Evolutionary conservation across 1,140 invertebrate species (phyloP).

Genomic region (Ceratina calcarata): DNA sequence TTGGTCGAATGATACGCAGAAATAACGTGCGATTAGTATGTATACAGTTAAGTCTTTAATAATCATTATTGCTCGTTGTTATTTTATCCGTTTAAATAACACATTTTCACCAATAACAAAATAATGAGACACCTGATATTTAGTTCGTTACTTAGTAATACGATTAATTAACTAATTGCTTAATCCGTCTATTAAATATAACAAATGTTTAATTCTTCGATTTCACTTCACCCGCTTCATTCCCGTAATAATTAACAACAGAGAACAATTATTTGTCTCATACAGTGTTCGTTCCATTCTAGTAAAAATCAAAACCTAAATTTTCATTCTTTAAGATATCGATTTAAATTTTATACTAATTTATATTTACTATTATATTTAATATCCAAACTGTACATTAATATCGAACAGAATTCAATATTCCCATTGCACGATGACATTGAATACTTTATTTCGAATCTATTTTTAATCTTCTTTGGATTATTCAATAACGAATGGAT

Average conservation of each 20-base stretch:
- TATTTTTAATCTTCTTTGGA: constrained; percentile 1
- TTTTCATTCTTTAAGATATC: too few species aligned
- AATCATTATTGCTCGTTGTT: neutral
- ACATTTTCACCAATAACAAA: neutral
- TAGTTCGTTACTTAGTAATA: too few species aligned
- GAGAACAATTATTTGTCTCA: too few species aligned
- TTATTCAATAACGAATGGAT: neutral
- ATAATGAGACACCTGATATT: too few species aligned
- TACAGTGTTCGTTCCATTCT: too few species aligned
- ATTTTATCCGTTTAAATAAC: neutral
- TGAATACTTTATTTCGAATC: neutral
- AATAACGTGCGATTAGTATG: neutral
- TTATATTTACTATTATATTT: too few species aligned
- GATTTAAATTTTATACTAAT: too few species aligned
- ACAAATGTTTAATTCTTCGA: neutral
- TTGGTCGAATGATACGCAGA: neutral
- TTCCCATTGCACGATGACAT: too few species aligned
- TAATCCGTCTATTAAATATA: neutral
- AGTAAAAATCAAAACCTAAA: too few species aligned
- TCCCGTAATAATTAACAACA: neutral
- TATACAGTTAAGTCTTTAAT: neutral
- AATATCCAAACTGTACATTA: too few species aligned
- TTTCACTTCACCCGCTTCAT: neutral
- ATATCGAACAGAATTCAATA: too few species aligned
- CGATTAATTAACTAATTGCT: too few species aligned